These are phyloP conservation scores for Exocentrus adspersus DNA, from an alignment of 2,888 invertebrate species.

Conservation along the genomic window DNA sequence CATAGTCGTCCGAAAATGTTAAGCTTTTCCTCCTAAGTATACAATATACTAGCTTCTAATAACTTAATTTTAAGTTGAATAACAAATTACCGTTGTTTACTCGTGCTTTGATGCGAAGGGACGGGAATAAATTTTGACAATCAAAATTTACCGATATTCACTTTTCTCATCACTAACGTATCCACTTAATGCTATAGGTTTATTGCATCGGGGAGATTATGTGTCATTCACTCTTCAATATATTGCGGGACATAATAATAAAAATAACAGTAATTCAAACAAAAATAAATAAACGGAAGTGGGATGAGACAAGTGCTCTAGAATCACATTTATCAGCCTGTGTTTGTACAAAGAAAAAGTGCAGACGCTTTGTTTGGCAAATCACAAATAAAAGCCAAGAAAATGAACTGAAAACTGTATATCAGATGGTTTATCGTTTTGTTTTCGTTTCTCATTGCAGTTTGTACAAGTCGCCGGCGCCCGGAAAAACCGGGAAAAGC, in stretches of 20 bases:
- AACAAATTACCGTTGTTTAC: too few relatives aligned
- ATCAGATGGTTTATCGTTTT: constrained; percentile 62
- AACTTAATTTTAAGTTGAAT: too few relatives aligned
- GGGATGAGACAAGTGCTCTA: constrained; percentile 28
- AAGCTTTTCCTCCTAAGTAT: too few relatives aligned
- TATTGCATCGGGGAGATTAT: background rate
- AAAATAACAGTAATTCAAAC: constrained; percentile 15
- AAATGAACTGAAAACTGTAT: constrained; percentile 63
- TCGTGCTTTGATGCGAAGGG: too few relatives aligned
- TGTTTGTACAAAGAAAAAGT: constrained; percentile 52
- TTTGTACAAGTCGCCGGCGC: constrained; percentile 57
- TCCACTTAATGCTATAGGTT: background rate
- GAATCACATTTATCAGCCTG: constrained; percentile 48
- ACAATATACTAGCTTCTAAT: too few relatives aligned
- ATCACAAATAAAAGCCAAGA: constrained; percentile 58
- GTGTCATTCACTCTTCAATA: background rate
- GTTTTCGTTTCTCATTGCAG: constrained; percentile 62
- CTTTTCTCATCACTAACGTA: too few relatives aligned
- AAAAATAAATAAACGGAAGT: constrained; percentile 16
- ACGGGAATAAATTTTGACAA: too few relatives aligned
- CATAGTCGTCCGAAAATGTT: too few relatives aligned
- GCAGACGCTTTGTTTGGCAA: constrained; percentile 57
- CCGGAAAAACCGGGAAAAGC: constrained; percentile 55
- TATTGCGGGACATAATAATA: background rate
- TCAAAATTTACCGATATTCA: too few relatives aligned